Percentiles rank a stretch among this genome's conserved stretches.
phyloP scores from a whole-genome alignment of 2,888 invertebrate species.

The Abscondita cerata region DNA sequence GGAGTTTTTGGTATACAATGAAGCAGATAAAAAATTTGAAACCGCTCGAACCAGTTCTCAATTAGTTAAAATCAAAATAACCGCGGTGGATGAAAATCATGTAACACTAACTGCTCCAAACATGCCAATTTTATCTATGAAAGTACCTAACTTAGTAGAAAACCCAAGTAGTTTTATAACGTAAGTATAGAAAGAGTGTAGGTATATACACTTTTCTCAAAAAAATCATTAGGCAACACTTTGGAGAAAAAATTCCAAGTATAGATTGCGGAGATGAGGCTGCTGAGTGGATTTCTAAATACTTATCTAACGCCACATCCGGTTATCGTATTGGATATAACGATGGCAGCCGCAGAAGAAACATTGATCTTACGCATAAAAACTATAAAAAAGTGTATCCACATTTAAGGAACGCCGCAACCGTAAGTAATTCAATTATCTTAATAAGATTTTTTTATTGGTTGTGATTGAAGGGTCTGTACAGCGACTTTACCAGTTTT shows the following conservation, averaged over 20 bases:
- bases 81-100: conserved; percentile 54
- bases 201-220: too few relatives aligned
- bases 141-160: background rate
- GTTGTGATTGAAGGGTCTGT: background rate
- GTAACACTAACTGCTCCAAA: conserved; percentile 58
- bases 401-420: background rate
- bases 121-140: background rate
- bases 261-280: conserved; percentile 10
- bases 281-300: conserved; percentile 7
- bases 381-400: background rate
- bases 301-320: background rate
- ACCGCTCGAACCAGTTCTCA: conserved; percentile 60
- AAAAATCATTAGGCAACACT: too few relatives aligned
- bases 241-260: background rate
- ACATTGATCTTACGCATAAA: background rate
- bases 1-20: conserved; percentile 54
- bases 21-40: conserved; percentile 55
- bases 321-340: background rate
- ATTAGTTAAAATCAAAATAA: conserved; percentile 58
- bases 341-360: background rate
- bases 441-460: background rate
- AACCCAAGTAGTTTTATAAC: background rate
- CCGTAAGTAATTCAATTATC: background rate
- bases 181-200: background rate
- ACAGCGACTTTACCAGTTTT: conserved; percentile 61